A percentile compares a stretch with the other conserved stretches of the same genome.
Conservation (phyloP, 2,113 vertebrate species). For the Hippocampus comes region DNA sequence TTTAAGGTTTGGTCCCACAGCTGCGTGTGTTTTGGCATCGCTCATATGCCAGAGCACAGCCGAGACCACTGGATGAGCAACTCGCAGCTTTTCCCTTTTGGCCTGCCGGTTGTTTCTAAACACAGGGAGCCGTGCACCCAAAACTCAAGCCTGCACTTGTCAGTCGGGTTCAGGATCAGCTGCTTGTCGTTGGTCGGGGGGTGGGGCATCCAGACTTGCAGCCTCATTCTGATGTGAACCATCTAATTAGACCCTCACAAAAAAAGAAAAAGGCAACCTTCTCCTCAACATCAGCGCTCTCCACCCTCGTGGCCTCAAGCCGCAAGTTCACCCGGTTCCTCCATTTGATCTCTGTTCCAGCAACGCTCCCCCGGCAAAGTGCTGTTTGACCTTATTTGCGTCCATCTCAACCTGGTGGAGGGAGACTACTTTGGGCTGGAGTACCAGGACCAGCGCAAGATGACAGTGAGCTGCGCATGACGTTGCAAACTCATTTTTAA, state of each 20-base stretch:
- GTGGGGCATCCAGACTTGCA: background rate
- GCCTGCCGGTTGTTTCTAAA: background rate
- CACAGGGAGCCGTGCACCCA: conserved; percentile 20
- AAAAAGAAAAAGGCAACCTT: background rate
- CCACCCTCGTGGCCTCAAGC: background rate
- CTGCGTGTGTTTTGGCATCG: conserved; percentile 9
- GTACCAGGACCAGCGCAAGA: conserved; percentile 88
- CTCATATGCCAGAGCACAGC: conserved; percentile 6
- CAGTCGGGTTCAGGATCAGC: conserved; percentile 22
- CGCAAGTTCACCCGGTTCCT: background rate
- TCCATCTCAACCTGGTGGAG: conserved; percentile 86
- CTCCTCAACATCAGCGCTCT: background rate
- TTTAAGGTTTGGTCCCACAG: conserved; percentile 33
- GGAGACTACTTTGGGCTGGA: conserved; percentile 94
- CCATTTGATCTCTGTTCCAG: conserved; percentile 63
- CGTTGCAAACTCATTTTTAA: background rate
- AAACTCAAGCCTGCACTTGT: background rate
- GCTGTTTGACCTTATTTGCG: conserved; percentile 84
- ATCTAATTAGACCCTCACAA: background rate
- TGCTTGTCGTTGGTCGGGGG: conserved; percentile 10
- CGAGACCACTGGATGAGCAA: background rate
- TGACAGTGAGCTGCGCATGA: conserved; percentile 75
- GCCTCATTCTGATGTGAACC: background rate
- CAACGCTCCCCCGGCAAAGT: conserved; percentile 85
- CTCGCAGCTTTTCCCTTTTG: conserved; percentile 3